Evolutionary conservation across 2,797 vertebrate species (phyloP).

Genomic region (Picus viridis): DNA sequence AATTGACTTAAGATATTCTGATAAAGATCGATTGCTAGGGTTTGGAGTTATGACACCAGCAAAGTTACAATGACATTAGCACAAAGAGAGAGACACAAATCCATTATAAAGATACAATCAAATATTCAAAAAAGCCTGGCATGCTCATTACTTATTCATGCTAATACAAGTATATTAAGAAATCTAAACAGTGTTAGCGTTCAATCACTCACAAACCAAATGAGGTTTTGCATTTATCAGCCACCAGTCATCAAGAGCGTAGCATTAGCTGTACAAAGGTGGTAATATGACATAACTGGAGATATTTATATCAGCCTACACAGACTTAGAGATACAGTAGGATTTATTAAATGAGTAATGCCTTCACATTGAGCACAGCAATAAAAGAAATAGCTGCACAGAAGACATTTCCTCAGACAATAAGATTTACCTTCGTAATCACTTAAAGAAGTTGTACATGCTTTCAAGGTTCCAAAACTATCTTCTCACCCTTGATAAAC

Average conservation of each 20-base stretch:
- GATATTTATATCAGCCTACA: constrained; percentile 83
- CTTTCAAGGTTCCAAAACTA: constrained; percentile 53
- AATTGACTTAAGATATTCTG: constrained; percentile 89
- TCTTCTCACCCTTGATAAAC: constrained; percentile 60
- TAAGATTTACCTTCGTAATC: constrained; percentile 78
- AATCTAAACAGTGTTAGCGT: constrained; percentile 94
- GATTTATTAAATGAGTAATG: constrained; percentile 84
- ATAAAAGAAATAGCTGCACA: constrained; percentile 78
- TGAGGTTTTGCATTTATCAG: constrained; percentile 94
- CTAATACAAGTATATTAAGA: constrained; percentile 99
- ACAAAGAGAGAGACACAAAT: constrained; percentile 90
- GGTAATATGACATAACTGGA: constrained; percentile 80
- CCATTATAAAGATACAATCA: constrained; percentile 95
- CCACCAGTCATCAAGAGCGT: constrained; percentile 77
- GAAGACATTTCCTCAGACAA: constrained; percentile 79
- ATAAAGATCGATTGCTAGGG: constrained; percentile 92
- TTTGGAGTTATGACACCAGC: constrained; percentile 89
- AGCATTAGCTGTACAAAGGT: constrained; percentile 80
- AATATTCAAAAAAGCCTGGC: constrained; percentile 96
- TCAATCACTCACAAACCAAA: constrained; percentile 96
- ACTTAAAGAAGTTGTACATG: constrained; percentile 70
- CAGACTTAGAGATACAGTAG: constrained; percentile 77
- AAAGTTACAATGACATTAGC: constrained; percentile 89
- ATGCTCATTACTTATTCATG: constrained; percentile 97
- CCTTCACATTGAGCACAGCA: constrained; percentile 72